Evolutionary conservation across 2,113 vertebrate genomes (phyloP).

Genomic region (Leiothrix lutea): DNA sequence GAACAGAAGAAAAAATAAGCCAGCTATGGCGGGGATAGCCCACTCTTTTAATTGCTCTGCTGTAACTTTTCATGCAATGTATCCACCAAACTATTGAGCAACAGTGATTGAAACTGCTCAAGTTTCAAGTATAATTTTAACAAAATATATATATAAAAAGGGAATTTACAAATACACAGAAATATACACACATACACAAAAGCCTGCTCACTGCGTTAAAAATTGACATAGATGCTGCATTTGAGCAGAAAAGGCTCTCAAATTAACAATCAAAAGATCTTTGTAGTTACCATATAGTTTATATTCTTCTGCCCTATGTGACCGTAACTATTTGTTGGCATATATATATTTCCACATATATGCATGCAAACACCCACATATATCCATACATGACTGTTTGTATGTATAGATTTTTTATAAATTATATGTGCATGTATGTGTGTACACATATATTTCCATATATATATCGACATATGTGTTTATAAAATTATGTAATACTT

Average conservation of each 20-base stretch:
- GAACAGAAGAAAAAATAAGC: background rate
- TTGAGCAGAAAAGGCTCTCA: background rate
- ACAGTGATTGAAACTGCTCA: background rate
- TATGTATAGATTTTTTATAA: background rate
- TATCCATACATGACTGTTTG: background rate
- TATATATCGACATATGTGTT: background rate
- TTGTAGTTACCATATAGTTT: background rate
- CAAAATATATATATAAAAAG: background rate
- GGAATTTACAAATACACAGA: background rate
- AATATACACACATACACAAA: rapidly evolving
- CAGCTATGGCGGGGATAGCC: background rate
- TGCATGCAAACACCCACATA: background rate
- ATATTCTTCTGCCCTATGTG: background rate
- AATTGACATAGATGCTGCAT: background rate
- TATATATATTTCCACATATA: background rate
- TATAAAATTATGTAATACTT: background rate
- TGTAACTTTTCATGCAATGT: background rate
- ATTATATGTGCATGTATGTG: rapidly evolving
- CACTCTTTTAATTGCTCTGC: background rate
- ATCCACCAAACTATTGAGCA: background rate
- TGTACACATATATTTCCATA: background rate
- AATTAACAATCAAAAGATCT: background rate
- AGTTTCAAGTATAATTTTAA: background rate
- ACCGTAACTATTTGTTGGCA: background rate
- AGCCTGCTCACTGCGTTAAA: background rate